Evolutionary conservation across 2,113 vertebrate genomes (phyloP).

Genomic region (Antechinus stuartii): DNA sequence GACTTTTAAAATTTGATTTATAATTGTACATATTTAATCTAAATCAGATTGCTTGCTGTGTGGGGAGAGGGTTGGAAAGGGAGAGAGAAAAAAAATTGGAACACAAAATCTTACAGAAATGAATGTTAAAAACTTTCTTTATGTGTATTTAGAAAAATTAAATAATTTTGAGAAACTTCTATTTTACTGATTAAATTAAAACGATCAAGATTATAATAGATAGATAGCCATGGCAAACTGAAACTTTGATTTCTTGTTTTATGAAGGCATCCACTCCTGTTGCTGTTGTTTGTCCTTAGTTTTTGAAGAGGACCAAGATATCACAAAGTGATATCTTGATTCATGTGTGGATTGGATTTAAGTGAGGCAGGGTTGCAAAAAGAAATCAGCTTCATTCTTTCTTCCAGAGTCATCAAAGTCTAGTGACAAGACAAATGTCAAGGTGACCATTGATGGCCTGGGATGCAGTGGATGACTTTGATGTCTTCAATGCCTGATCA

Average conservation of each 20-base stretch:
- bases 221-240: background rate
- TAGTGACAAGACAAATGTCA: background rate
- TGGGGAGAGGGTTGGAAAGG: too few species aligned
- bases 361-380: background rate
- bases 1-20: background rate
- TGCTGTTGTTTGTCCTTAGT: too few species aligned
- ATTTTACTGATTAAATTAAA: background rate
- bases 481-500: background rate
- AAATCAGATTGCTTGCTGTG: too few species aligned
- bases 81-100: too few species aligned
- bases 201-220: background rate
- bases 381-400: background rate
- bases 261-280: background rate
- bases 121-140: too few species aligned
- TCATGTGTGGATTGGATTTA: background rate
- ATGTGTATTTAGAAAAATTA: too few species aligned
- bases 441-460: background rate
- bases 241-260: background rate
- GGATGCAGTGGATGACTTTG: background rate
- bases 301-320: too few species aligned
- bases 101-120: too few species aligned
- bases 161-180: background rate
- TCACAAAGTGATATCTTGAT: background rate
- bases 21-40: too few species aligned
- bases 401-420: background rate